Conservation (phyloP, 1,140 invertebrate species). For the Onthophagus taurus region DNA sequence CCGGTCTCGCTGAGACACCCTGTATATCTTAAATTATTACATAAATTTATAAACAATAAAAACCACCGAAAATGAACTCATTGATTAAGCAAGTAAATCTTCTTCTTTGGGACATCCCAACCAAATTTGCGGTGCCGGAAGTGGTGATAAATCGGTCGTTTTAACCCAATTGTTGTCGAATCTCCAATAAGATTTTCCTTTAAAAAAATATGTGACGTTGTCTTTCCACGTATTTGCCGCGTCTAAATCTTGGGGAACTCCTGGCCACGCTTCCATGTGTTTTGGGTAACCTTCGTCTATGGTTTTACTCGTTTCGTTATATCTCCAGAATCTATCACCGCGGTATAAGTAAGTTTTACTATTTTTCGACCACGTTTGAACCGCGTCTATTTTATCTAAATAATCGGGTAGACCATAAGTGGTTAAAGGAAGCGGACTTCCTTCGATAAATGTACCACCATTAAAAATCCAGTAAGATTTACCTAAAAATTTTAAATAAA, state of each 20-base stretch:
- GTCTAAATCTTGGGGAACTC: conserved; percentile 52
- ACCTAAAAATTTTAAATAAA: conserved; percentile 38
- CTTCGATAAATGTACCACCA: conserved; percentile 45
- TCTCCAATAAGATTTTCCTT: conserved; percentile 50
- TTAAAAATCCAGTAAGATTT: conserved; percentile 59
- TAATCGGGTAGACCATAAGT: conserved; percentile 52
- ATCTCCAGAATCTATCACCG: conserved; percentile 57
- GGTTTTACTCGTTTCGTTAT: conserved; percentile 45
- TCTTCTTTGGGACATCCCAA: conserved; percentile 43
- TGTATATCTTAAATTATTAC: too few relatives aligned
- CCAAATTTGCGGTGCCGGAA: conserved; percentile 48
- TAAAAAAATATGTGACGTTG: conserved; percentile 55
- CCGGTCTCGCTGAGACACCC: too few relatives aligned
- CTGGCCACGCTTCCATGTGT: conserved; percentile 55
- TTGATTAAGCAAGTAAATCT: too few relatives aligned
- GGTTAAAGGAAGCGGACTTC: conserved; percentile 46
- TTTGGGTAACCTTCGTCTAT: conserved; percentile 60
- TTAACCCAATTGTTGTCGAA: conserved; percentile 48
- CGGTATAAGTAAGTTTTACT: conserved; percentile 50
- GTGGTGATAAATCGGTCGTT: conserved; percentile 40
- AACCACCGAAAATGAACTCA: too few relatives aligned
- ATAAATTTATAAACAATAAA: too few relatives aligned
- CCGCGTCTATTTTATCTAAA: conserved; percentile 59
- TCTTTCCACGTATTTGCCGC: conserved; percentile 54
- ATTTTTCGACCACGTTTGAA: conserved; percentile 51